phyloP scores from a whole-genome alignment of 2,113 vertebrate species.

The Hepsetus odoe region DNA sequence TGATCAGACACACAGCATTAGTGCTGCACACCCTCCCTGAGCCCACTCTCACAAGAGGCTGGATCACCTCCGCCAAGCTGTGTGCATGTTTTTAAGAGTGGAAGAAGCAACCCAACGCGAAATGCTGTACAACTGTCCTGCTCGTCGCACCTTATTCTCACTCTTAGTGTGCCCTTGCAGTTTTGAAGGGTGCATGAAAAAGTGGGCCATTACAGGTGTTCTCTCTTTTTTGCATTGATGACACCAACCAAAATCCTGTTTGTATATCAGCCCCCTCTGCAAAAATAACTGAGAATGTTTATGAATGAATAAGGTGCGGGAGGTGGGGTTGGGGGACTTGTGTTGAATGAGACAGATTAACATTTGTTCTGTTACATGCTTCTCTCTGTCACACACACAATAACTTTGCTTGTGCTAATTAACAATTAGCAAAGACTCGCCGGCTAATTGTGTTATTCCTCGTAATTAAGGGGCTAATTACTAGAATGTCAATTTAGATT shows the following conservation, averaged over 20 bases:
- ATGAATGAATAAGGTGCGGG: slow-evolving; percentile 46
- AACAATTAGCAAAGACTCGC: slow-evolving; percentile 84
- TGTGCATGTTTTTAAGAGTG: background rate
- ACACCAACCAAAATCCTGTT: slow-evolving; percentile 69
- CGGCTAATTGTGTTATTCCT: slow-evolving; percentile 87
- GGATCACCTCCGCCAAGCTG: background rate
- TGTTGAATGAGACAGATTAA: slow-evolving; percentile 79
- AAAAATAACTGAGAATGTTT: slow-evolving; percentile 11
- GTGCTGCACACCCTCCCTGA: slow-evolving; percentile 9
- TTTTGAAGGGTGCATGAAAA: background rate
- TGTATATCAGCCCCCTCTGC: slow-evolving; percentile 68
- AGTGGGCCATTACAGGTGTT: background rate
- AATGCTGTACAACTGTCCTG: background rate
- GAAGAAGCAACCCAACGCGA: background rate
- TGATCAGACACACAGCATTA: slow-evolving; percentile 42
- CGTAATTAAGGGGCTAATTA: slow-evolving; percentile 86
- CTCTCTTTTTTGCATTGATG: slow-evolving; percentile 42
- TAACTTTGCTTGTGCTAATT: slow-evolving; percentile 85
- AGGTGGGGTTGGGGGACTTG: slow-evolving; percentile 57
- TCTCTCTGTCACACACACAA: slow-evolving; percentile 78
- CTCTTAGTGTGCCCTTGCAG: no score
- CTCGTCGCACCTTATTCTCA: no score
- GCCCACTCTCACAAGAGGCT: background rate
- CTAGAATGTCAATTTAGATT: slow-evolving; percentile 87
- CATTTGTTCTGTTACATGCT: slow-evolving; percentile 82